Conservation (phyloP, 2,113 vertebrate genomes). For the Chlamydotis undulata region DNA sequence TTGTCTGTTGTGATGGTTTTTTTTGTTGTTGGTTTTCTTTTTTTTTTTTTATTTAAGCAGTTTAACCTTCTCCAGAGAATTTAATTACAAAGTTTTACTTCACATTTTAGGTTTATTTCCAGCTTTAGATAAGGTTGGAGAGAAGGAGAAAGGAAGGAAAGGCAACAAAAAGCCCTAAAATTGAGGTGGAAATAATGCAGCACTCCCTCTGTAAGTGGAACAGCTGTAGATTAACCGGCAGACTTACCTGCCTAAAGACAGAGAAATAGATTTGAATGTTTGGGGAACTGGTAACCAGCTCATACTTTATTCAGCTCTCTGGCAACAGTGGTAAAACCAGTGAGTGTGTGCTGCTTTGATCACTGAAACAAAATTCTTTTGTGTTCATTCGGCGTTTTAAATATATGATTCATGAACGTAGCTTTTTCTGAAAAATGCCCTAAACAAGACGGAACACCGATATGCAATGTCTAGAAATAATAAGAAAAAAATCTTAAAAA, state of each 20-base stretch:
- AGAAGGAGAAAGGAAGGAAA: background rate
- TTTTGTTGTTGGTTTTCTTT: background rate
- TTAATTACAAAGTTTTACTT: background rate
- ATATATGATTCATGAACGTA: background rate
- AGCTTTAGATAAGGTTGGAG: background rate
- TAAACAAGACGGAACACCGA: background rate
- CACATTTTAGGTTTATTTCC: background rate
- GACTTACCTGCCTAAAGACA: background rate
- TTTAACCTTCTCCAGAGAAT: background rate
- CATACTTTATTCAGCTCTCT: background rate
- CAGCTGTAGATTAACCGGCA: background rate
- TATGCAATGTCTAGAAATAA: background rate
- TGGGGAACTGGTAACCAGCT: background rate
- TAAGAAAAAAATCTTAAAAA: background rate
- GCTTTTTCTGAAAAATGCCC: background rate
- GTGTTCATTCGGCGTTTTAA: background rate
- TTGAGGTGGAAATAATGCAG: background rate
- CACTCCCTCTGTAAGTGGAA: background rate
- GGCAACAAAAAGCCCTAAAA: background rate
- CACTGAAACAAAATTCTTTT: background rate
- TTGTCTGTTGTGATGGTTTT: background rate
- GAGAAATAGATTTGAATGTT: background rate
- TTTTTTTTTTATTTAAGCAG: background rate
- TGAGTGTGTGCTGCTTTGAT: constrained; percentile 31
- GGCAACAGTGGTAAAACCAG: constrained; percentile 28